Conservation (phyloP, 2,888 invertebrate species). For the Mythimna loreyi region DNA sequence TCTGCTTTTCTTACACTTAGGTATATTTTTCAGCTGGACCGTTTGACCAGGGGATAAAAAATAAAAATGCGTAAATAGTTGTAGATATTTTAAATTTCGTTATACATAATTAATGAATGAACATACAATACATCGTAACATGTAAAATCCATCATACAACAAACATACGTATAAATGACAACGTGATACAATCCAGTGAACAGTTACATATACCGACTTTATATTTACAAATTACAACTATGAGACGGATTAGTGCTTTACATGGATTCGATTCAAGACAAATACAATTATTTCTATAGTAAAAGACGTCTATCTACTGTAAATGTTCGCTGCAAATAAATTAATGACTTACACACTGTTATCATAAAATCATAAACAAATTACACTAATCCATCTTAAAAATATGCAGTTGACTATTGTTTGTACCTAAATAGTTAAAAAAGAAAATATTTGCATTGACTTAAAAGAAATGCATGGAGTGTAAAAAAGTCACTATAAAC, state of each 20-base stretch:
- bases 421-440: conserved; percentile 75
- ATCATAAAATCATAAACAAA: conserved; percentile 53
- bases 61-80: conserved; percentile 64
- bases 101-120: conserved; percentile 81
- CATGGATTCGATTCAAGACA: conserved; percentile 55
- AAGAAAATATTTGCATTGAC: conserved; percentile 76
- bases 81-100: conserved; percentile 76
- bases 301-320: conserved; percentile 54
- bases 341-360: conserved; percentile 67
- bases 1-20: conserved; percentile 40
- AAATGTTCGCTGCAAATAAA: conserved; percentile 72
- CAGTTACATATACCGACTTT: conserved; percentile 57
- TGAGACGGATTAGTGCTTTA: conserved; percentile 70
- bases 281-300: conserved; percentile 53
- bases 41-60: conserved; percentile 28
- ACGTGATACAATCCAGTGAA: conserved; percentile 65
- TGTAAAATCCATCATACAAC: conserved; percentile 82
- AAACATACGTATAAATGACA: conserved; percentile 66
- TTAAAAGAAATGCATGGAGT: conserved; percentile 79
- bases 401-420: conserved; percentile 76
- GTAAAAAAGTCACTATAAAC: conserved; percentile 77
- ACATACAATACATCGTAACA: conserved; percentile 80
- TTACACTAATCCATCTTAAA: conserved; percentile 75
- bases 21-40: conserved; percentile 31
- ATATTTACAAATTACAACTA: conserved; percentile 70